Percentiles rank a stretch among this genome's conserved stretches.
phyloP scores from a whole-genome alignment of 2,888 invertebrate genomes.

The Invenusta paracnida region DNA sequence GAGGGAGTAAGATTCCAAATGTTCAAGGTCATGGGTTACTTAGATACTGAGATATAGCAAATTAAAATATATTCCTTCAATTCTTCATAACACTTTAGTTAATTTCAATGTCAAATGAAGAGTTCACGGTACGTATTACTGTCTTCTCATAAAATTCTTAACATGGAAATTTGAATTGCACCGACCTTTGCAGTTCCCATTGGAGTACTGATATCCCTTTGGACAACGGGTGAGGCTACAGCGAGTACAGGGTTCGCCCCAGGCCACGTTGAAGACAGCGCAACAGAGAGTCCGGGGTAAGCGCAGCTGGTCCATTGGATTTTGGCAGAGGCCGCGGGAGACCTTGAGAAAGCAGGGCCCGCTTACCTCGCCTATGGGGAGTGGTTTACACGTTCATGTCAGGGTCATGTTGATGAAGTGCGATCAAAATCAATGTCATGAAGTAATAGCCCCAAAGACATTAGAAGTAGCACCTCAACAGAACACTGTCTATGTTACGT shows the following conservation, averaged over 20 bases:
- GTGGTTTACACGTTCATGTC: neutral
- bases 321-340: constrained; percentile 12
- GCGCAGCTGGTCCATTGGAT: neutral
- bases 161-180: too few species aligned
- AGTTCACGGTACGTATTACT: too few species aligned
- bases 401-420: neutral
- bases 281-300: constrained; percentile 3
- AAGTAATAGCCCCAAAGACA: neutral
- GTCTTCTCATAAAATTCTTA: too few species aligned
- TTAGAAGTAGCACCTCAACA: neutral
- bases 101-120: too few species aligned
- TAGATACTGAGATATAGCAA: too few species aligned
- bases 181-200: constrained; percentile 36
- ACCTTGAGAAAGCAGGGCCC: constrained; percentile 34
- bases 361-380: neutral
- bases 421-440: neutral
- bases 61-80: too few species aligned
- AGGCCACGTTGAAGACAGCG: constrained; percentile 34
- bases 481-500: too few species aligned
- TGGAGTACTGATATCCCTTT: neutral
- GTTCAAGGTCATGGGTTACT: too few species aligned
- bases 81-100: too few species aligned
- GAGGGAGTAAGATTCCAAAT: too few species aligned
- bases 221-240: neutral
- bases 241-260: constrained; percentile 34